A percentile compares a stretch with the other conserved stretches of the same genome.
These are phyloP conservation scores for Rhincodon typus DNA, from an alignment of 2,797 vertebrate species.

Conservation along the genomic window DNA sequence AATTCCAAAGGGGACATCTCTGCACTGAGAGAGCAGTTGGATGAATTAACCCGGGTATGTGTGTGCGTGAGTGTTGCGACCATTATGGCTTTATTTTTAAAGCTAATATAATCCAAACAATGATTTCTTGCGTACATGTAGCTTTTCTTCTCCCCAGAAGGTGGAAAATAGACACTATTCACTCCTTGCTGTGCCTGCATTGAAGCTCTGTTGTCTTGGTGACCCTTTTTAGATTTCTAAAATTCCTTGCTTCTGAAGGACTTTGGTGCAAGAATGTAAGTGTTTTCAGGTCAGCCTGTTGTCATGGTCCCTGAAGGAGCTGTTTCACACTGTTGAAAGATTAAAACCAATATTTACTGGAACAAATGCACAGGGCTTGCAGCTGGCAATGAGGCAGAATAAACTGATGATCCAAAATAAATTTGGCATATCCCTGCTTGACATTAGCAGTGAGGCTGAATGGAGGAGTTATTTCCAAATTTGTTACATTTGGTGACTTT, in stretches of 20 bases:
- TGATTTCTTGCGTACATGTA: not conserved
- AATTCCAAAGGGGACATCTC: slow-evolving; percentile 54
- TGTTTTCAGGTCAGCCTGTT: not conserved
- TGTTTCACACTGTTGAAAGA: not conserved
- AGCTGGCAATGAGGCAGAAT: not conserved
- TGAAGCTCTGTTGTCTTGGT: not conserved
- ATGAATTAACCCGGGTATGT: slow-evolving; percentile 53
- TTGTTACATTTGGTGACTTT: not conserved
- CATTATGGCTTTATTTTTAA: not conserved
- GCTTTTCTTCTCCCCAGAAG: not conserved
- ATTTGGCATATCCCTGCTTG: not conserved
- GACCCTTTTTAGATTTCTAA: not conserved
- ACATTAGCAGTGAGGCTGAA: not conserved
- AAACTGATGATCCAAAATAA: not conserved
- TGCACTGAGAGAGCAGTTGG: slow-evolving; percentile 51
- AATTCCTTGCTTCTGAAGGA: not conserved
- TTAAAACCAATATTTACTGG: not conserved
- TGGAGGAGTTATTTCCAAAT: not conserved
- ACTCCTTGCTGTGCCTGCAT: not conserved
- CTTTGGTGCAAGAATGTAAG: not conserved
- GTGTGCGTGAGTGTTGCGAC: not conserved
- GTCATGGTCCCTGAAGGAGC: not conserved
- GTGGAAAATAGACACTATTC: not conserved
- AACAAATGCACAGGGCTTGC: not conserved
- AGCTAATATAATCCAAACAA: not conserved